These are phyloP conservation scores for Bubo blakistoni DNA, from an alignment of 2,113 vertebrate genomes.

Conservation along the genomic window DNA sequence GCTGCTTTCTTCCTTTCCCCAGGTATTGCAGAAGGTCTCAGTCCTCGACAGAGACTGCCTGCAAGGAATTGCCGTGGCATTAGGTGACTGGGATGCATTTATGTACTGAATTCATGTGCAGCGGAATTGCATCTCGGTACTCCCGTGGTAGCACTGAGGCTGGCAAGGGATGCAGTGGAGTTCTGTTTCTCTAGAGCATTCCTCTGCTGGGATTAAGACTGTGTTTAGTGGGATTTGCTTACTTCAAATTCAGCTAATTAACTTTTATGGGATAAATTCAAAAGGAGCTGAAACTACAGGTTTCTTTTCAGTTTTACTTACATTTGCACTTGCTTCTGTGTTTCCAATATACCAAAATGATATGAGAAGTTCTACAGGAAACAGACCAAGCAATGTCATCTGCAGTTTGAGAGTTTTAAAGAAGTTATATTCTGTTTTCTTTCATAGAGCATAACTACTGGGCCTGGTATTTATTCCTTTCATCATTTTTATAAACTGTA, in stretches of 20 bases:
- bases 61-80: not conserved
- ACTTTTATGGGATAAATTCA: not conserved
- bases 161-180: not conserved
- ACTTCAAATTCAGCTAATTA: slow-evolving; percentile 31
- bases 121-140: not conserved
- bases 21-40: not conserved
- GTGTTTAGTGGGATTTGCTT: not conserved
- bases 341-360: not conserved
- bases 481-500: not conserved
- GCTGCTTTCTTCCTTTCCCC: fast-evolving
- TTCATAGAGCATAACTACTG: not conserved
- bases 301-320: not conserved
- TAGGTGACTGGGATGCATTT: not conserved
- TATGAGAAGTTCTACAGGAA: not conserved
- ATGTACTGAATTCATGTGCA: fast-evolving
- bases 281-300: not conserved
- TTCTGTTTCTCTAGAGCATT: not conserved
- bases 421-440: not conserved
- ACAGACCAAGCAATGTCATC: not conserved
- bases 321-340: not conserved
- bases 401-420: not conserved
- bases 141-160: not conserved
- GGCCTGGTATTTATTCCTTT: not conserved
- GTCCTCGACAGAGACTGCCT: not conserved
- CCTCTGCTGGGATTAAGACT: not conserved